These are phyloP conservation scores for Anoplopoma fimbria DNA, from an alignment of 2,113 vertebrate species.

Conservation along the genomic window DNA sequence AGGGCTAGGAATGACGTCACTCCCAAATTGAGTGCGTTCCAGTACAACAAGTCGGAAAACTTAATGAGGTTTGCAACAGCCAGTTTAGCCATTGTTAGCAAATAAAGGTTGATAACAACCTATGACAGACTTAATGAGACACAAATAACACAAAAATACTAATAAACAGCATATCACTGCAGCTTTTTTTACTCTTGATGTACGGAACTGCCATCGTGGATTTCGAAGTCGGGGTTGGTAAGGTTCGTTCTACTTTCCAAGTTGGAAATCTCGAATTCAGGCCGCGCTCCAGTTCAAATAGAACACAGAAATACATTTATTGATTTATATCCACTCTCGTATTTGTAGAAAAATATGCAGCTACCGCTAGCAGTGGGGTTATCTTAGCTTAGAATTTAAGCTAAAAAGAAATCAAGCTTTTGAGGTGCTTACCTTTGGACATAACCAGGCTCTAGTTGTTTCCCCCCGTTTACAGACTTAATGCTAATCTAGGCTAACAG, in stretches of 20 bases:
- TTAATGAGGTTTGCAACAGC: not conserved
- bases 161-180: not conserved
- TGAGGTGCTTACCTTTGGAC: not conserved
- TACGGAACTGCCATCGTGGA: not conserved
- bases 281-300: not conserved
- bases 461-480: too few species aligned
- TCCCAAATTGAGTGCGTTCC: too few species aligned
- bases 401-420: not conserved
- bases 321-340: not conserved
- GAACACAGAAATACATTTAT: not conserved
- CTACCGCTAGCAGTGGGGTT: not conserved
- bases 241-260: not conserved
- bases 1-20: not conserved
- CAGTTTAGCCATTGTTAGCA: not conserved
- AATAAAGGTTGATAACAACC: not conserved
- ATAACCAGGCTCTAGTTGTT: too few species aligned
- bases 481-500: too few species aligned
- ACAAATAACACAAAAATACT: not conserved
- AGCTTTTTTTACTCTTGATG: not conserved
- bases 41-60: not conserved
- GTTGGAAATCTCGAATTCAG: too few species aligned
- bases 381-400: not conserved
- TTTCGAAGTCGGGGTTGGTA: not conserved
- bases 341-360: not conserved
- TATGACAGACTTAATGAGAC: not conserved